Conservation (phyloP, 1,140 invertebrate genomes). For the Cotesia vestalis region DNA sequence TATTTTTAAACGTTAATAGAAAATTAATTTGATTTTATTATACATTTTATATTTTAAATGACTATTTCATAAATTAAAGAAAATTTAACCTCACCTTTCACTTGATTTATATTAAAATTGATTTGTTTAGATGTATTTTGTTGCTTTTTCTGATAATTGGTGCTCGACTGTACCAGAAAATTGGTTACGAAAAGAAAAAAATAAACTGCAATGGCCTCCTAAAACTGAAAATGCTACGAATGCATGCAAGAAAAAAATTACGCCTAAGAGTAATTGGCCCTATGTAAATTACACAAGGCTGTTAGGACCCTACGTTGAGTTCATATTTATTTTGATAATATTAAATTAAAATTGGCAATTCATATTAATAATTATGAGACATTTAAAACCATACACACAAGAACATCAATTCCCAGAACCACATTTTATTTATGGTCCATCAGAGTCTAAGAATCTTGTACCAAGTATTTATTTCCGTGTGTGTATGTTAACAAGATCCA, state of each 20-base stretch:
- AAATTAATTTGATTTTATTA: too few species aligned
- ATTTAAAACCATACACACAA: too few species aligned
- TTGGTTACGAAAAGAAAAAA: not conserved
- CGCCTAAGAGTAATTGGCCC: not conserved
- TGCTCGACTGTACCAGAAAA: constrained; percentile 3
- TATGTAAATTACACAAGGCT: not conserved
- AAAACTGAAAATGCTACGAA: not conserved
- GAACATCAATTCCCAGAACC: too few species aligned
- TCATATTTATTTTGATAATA: not conserved
- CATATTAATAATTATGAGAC: too few species aligned
- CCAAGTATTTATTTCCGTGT: too few species aligned
- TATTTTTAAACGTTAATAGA: too few species aligned
- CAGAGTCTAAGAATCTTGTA: too few species aligned
- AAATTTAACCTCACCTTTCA: too few species aligned
- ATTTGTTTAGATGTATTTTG: constrained; percentile 1
- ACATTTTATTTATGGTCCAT: too few species aligned
- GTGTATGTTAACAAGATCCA: too few species aligned
- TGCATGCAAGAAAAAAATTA: not conserved
- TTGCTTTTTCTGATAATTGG: not conserved
- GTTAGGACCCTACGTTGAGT: not conserved
- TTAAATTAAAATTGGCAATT: not conserved
- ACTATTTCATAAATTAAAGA: too few species aligned
- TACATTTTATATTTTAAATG: too few species aligned
- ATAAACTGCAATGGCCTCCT: not conserved
- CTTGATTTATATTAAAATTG: not conserved